These are phyloP conservation scores for Tachuris rubrigastra DNA, from an alignment of 2,113 vertebrate genomes.

Conservation along the genomic window DNA sequence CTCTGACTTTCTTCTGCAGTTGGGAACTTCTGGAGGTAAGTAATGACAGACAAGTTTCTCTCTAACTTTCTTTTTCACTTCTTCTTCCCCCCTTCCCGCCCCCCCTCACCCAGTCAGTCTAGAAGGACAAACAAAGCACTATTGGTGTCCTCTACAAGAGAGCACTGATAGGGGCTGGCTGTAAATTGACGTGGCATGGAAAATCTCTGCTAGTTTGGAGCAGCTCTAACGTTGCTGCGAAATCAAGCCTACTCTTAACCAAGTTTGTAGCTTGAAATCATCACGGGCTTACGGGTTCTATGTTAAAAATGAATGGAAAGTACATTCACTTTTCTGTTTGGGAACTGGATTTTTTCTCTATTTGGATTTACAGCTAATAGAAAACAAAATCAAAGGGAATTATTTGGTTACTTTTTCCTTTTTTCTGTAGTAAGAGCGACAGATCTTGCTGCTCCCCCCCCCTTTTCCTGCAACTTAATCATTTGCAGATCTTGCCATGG, in stretches of 20 bases:
- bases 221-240: constrained; percentile 55
- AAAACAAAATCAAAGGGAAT: constrained; percentile 40
- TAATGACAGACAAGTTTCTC: constrained; percentile 48
- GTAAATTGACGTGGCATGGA: constrained; percentile 85
- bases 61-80: constrained; percentile 72
- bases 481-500: constrained; percentile 82
- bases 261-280: constrained; percentile 41
- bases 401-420: background rate
- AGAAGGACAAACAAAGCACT: constrained; percentile 77
- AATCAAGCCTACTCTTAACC: constrained; percentile 11
- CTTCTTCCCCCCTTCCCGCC: background rate
- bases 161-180: constrained; percentile 77
- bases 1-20: background rate
- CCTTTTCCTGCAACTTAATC: constrained; percentile 61
- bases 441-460: constrained; percentile 47
- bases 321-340: background rate
- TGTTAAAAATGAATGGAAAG: constrained; percentile 70
- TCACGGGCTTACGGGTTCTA: background rate
- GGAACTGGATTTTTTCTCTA: background rate
- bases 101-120: constrained; percentile 59
- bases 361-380: constrained; percentile 46
- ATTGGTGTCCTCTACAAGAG: constrained; percentile 74
- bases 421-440: constrained; percentile 4
- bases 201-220: constrained; percentile 75
- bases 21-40: constrained; percentile 64